A percentile compares a stretch with the other conserved stretches of the same genome.
Evolutionary conservation across 2,888 invertebrate species (phyloP).

Genomic region (Netelia virgata): DNA sequence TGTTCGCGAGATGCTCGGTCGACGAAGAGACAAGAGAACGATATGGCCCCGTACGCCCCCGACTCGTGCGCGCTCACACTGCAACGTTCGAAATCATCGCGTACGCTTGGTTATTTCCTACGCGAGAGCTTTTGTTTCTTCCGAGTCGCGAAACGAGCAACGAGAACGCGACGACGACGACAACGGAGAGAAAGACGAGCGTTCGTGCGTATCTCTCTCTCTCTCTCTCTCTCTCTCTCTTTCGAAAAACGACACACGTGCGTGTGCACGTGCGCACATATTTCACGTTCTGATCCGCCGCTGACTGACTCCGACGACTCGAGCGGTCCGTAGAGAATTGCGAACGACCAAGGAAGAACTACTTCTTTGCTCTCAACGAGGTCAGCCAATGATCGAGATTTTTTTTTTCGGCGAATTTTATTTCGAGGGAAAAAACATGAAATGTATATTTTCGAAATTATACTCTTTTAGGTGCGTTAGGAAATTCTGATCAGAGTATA

Average conservation of each 20-base stretch:
- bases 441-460: too few species aligned
- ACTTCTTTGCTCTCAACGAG: too few species aligned
- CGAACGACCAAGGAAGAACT: not conserved
- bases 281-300: slow-evolving; percentile 31
- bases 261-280: slow-evolving; percentile 40
- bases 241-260: slow-evolving; percentile 16
- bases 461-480: too few species aligned
- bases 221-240: not conserved
- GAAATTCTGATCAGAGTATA: too few species aligned
- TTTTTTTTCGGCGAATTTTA: too few species aligned
- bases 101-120: slow-evolving; percentile 18
- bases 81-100: slow-evolving; percentile 8
- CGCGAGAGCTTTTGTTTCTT: slow-evolving; percentile 42
- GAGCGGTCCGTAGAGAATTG: not conserved
- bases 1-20: not conserved
- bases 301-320: not conserved
- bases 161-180: not conserved
- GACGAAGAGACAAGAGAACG: not conserved
- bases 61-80: slow-evolving; percentile 17
- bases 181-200: not conserved
- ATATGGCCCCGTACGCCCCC: slow-evolving; percentile 4
- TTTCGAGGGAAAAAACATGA: too few species aligned
- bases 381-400: too few species aligned
- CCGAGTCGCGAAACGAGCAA: slow-evolving; percentile 13
- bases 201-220: too few species aligned